A percentile compares a stretch with the other conserved stretches of the same genome.
These are phyloP conservation scores for Prenolepis imparis DNA, from an alignment of 2,888 invertebrate species.

Conservation along the genomic window DNA sequence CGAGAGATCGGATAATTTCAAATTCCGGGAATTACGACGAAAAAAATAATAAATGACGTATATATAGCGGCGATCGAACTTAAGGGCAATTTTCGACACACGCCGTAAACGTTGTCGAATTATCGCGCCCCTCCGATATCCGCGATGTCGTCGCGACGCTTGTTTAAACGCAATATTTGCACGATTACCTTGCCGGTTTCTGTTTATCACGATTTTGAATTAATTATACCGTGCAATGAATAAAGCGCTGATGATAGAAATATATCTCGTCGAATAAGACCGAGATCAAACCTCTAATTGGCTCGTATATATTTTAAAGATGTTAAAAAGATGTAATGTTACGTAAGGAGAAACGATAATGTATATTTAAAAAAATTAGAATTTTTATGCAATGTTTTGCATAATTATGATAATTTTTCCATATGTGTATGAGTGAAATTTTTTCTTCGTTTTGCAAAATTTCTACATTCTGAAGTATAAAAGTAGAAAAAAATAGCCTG, in stretches of 20 bases:
- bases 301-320: neutral
- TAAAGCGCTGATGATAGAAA: neutral
- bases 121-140: slow-evolving; percentile 31
- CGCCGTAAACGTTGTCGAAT: slow-evolving; percentile 42
- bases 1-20: slow-evolving; percentile 45
- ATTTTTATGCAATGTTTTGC: neutral
- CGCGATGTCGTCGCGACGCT: neutral
- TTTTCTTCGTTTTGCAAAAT: neutral
- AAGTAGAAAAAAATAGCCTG: slow-evolving; percentile 2
- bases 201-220: neutral
- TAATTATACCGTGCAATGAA: neutral
- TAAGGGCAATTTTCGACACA: slow-evolving; percentile 5
- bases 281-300: neutral
- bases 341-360: neutral
- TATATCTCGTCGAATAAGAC: neutral
- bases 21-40: slow-evolving; percentile 38
- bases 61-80: slow-evolving; percentile 18
- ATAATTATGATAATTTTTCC: neutral
- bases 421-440: neutral
- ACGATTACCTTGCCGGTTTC: neutral
- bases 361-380: neutral
- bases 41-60: slow-evolving; percentile 10
- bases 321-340: neutral
- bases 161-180: slow-evolving; percentile 35
- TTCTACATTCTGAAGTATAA: neutral